Evolutionary conservation across 2,888 invertebrate genomes (phyloP), one percentile per base, ranked within the genome.

Genomic region (Pecten maximus): DNA sequence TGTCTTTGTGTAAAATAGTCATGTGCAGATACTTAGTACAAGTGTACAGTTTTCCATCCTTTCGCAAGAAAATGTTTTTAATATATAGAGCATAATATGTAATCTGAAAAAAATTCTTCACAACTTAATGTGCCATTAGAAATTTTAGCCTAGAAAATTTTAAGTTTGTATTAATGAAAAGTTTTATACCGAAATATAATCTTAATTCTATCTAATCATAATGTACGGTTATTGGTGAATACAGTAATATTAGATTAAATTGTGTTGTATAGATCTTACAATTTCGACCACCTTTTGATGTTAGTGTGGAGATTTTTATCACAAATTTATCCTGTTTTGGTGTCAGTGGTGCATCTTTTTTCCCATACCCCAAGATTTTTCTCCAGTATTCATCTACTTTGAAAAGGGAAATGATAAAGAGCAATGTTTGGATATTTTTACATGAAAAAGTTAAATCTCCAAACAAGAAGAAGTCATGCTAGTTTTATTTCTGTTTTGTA

Each of bases 401-500:
- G 74, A 74, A 74, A 35, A 74, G 74, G 74, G 44, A 44, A 74
- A 35, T 35, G 74, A 74, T 74, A 23, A 0, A 12, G 28, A 28
- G 6, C 74, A 74, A 35, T 74, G 74, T 74, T 35, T 28, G 35
- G 35, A 74, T 10, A 35, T 74, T 74, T 74, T 74, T 74, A 74
- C 74, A 74, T 74, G 0, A 74, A 19, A 54, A 28, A 35, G 1
- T 0, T 35, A 8, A 1, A 12, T 54, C 23, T 54, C 54, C 54
- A 54, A 54, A 54, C 54, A 54, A n/a, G n/a, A 23, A 23, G 2
- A 15, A 54, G 54, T 54, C 54, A n/a, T 54, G 54, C 28, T 74
- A 35, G 74, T 74, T 74, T 74, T 74, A 74, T 74, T 74, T 74
- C 2, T 74, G 74, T 74, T 74, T 74, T 74, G 74, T 74, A 74